Evolutionary conservation across 1,140 invertebrate genomes (phyloP).

Genomic region (Bactericera cockerelli): DNA sequence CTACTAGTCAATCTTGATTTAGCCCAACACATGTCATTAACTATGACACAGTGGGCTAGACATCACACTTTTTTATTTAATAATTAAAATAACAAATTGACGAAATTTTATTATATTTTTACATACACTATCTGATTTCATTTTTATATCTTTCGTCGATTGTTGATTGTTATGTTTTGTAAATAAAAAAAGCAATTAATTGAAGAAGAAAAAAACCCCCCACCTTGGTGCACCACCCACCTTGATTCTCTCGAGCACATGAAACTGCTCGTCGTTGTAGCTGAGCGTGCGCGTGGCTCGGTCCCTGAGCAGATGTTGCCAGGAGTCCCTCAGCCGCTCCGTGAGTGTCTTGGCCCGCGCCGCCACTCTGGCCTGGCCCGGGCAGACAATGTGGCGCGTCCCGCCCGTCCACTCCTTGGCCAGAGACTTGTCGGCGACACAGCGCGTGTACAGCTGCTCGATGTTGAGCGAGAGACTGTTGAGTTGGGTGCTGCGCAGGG

Average conservation of each 20-base stretch:
- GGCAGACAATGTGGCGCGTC: constrained; percentile 47
- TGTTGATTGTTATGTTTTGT: too few relatives aligned
- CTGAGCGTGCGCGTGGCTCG: constrained; percentile 65
- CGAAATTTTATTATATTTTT: too few relatives aligned
- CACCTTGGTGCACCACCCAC: too few relatives aligned
- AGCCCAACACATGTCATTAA: too few relatives aligned
- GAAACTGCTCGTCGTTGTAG: constrained; percentile 87
- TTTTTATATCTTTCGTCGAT: too few relatives aligned
- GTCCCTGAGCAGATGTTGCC: constrained; percentile 79
- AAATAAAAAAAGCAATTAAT: too few relatives aligned
- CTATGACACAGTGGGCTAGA: too few relatives aligned
- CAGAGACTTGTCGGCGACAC: constrained; percentile 38
- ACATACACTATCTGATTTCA: too few relatives aligned
- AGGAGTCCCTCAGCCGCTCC: constrained; percentile 66
- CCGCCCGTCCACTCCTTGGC: constrained; percentile 54
- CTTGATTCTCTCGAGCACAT: constrained; percentile 68
- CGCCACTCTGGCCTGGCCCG: constrained; percentile 44
- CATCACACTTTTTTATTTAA: too few relatives aligned
- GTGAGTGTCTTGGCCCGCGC: constrained; percentile 56
- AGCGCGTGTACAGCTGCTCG: constrained; percentile 39
- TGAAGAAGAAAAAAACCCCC: too few relatives aligned
- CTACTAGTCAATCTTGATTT: too few relatives aligned
- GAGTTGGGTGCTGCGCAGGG: constrained; percentile 30
- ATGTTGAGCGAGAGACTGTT: constrained; percentile 34
- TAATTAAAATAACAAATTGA: too few relatives aligned